A percentile compares a stretch with the other conserved stretches of the same genome.
Evolutionary conservation across 2,797 vertebrate species (phyloP).

Genomic region (Smutsia gigantea): DNA sequence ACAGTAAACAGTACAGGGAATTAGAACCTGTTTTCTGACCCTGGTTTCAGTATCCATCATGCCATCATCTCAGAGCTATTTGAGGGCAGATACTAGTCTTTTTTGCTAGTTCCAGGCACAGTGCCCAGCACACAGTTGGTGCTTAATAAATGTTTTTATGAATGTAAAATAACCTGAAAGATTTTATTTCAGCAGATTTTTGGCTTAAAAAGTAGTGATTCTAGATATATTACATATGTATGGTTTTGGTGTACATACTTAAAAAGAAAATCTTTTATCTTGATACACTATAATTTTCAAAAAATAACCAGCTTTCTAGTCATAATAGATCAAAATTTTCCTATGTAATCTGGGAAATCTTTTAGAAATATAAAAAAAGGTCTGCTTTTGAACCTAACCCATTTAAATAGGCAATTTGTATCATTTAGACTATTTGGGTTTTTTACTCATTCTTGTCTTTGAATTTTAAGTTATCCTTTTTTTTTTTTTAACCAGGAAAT

Average conservation of each 20-base stretch:
- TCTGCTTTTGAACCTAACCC: slow-evolving; percentile 16
- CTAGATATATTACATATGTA: background rate
- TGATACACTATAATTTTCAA: background rate
- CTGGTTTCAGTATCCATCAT: background rate
- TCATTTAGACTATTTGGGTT: slow-evolving; percentile 32
- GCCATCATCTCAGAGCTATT: background rate
- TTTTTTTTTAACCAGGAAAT: slow-evolving; percentile 6
- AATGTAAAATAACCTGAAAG: background rate
- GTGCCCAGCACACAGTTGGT: background rate
- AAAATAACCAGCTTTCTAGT: slow-evolving; percentile 18
- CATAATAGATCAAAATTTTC: background rate
- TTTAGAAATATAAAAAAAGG: slow-evolving; percentile 40
- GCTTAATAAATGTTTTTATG: slow-evolving; percentile 9
- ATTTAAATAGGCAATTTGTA: slow-evolving; percentile 54
- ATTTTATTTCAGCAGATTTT: slow-evolving; percentile 47
- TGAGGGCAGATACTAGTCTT: background rate
- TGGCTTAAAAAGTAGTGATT: slow-evolving; percentile 44
- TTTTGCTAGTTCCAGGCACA: background rate
- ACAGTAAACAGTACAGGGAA: background rate
- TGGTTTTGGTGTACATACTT: slow-evolving; percentile 25
- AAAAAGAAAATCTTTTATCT: slow-evolving; percentile 36
- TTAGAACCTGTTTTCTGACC: slow-evolving; percentile 25
- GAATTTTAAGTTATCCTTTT: slow-evolving; percentile 38
- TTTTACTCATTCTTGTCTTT: slow-evolving; percentile 26
- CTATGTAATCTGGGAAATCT: slow-evolving; percentile 41